phyloP scores from a whole-genome alignment of 2,888 invertebrate genomes.

The Drosophila kuntzei region DNA sequence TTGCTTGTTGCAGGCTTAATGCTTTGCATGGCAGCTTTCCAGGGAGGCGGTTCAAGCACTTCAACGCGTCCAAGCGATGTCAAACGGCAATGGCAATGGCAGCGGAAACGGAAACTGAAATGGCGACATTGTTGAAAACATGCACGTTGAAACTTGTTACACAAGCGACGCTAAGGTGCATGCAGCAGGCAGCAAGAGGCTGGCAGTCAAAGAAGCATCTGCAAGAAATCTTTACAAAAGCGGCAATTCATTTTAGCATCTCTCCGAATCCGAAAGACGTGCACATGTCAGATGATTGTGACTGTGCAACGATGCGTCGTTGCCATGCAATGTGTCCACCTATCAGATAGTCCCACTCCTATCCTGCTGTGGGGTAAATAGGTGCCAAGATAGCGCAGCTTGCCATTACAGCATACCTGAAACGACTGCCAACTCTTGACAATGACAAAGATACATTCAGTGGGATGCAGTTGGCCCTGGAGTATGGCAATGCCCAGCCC shows the following conservation, averaged over 20 bases:
- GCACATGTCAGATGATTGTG: constrained; percentile 73
- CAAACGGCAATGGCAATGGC: constrained; percentile 54
- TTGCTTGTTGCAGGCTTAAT: constrained; percentile 34
- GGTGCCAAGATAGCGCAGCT: constrained; percentile 49
- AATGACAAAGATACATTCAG: constrained; percentile 54
- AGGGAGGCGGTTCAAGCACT: background rate
- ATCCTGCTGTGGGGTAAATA: constrained; percentile 11
- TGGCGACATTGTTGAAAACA: constrained; percentile 78
- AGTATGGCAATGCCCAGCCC: constrained; percentile 4
- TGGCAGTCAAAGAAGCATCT: constrained; percentile 38
- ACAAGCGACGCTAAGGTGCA: constrained; percentile 45
- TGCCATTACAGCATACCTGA: constrained; percentile 54
- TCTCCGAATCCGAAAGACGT: constrained; percentile 68
- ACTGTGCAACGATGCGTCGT: constrained; percentile 10
- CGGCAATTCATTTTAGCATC: constrained; percentile 80
- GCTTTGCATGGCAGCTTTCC: constrained; percentile 49
- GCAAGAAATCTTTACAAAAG: constrained; percentile 76
- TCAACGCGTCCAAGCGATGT: constrained; percentile 54
- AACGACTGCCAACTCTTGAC: constrained; percentile 58
- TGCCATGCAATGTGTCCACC: constrained; percentile 17
- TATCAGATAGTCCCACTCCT: background rate
- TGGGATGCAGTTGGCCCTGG: background rate
- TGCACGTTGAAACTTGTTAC: constrained; percentile 80
- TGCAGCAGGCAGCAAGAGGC: constrained; percentile 18
- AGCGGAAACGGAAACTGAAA: constrained; percentile 59